Base-by-base conservation (phyloP, 2,113 vertebrate species). In the Carassius gibelio region DNA sequence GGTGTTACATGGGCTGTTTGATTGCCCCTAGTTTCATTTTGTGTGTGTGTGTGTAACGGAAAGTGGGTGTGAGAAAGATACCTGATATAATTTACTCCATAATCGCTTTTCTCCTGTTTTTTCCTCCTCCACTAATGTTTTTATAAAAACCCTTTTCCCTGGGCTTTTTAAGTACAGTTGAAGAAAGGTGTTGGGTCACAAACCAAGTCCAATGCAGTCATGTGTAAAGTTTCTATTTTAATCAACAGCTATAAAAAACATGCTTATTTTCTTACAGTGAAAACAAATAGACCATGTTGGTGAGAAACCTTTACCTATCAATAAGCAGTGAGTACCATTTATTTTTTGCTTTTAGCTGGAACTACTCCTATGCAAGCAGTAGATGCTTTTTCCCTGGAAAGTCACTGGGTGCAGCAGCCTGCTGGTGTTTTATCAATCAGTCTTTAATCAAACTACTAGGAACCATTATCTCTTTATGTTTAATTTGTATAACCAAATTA, bases 211-310 rank as follows among this genome's bases (percentile, higher is more conserved):
- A 45, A 48, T 48, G 88, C 88, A 91, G 87, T 91, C 90, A 81
- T 92, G 91, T 93, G 89, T 94, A 91, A 93, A 89, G 92, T 89
- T 92, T 92, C 92, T 91, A 93, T 93, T 94, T 91, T 89, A 90
- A 93, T 83, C 76, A 90, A 89, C 72, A 87, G 83, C 62, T 91
- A 91, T 92, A 93, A 94, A 93, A 90, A 45, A 48, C 82, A 90
- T 80, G 84, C 77, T 74, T 91, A 89, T 93, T 89, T 52, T 26
- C 88, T 94, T 95, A 91, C 94, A 86, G 92, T 87, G 81, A 91
- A 94, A 94, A 93, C 91, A 93, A 94, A 93, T 88, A 88, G 81
- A 84, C 87, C 85, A 75, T 89, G 82, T 64, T 75, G 82, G 90
- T 90, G 91, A 93, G 92, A 93, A 93, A 92, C 91, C 91, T 93